These are phyloP conservation scores for Paracanthobrama guichenoti DNA, from an alignment of 2,113 vertebrate genomes.

Conservation along the genomic window DNA sequence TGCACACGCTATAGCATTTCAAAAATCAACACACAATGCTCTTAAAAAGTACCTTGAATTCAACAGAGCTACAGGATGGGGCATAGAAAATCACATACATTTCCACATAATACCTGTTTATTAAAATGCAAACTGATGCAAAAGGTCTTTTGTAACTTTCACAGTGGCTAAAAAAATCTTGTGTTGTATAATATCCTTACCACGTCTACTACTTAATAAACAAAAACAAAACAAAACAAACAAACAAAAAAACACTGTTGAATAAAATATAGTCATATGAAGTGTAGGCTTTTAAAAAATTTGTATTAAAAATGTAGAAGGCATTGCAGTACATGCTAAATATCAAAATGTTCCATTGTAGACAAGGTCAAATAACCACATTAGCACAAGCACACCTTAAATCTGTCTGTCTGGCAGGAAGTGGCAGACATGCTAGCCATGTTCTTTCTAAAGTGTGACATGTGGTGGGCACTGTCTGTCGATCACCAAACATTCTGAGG, in stretches of 20 bases:
- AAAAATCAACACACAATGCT: background rate
- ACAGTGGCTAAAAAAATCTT: background rate
- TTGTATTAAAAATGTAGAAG: background rate
- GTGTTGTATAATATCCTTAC: no score
- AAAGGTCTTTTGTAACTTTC: background rate
- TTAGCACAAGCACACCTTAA: slow-evolving; percentile 1
- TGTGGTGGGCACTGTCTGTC: background rate
- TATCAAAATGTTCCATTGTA: background rate
- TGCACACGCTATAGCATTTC: background rate
- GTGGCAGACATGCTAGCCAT: background rate
- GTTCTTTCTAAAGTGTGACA: slow-evolving; percentile 7
- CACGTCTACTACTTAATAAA: no score
- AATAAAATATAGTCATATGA: background rate
- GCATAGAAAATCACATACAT: background rate
- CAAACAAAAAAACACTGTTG: background rate
- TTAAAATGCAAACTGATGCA: background rate
- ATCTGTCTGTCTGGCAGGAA: slow-evolving; percentile 47
- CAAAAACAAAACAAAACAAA: no score
- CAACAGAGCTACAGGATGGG: background rate
- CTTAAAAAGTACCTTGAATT: slow-evolving; percentile 2
- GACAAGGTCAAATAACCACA: slow-evolving; percentile 20
- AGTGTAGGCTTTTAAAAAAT: background rate
- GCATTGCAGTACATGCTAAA: background rate
- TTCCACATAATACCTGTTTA: background rate
- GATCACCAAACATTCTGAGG: background rate